These are phyloP conservation scores for Tenthredo distinguenda DNA, from an alignment of 2,888 invertebrate species.

Conservation along the genomic window DNA sequence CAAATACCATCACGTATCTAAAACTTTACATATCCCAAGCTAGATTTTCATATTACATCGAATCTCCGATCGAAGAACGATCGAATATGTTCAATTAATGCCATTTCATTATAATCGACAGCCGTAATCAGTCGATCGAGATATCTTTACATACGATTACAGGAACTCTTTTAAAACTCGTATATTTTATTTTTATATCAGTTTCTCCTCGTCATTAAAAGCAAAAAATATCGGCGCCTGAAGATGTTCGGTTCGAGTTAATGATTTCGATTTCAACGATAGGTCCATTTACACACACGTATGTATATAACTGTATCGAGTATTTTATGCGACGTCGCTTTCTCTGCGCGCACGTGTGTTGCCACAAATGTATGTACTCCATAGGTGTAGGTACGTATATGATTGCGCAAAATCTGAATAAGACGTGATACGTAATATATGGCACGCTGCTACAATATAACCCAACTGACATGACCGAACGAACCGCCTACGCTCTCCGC, in stretches of 20 bases:
- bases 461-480: neutral
- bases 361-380: neutral
- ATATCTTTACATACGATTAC: no score
- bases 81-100: neutral
- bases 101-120: neutral
- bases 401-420: constrained; percentile 38
- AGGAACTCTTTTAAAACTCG: no score
- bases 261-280: neutral
- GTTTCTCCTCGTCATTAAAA: neutral
- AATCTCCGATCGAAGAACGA: neutral
- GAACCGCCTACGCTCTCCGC: neutral
- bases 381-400: neutral
- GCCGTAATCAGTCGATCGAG: neutral
- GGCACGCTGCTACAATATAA: neutral
- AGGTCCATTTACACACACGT: neutral
- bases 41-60: neutral
- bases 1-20: neutral
- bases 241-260: neutral
- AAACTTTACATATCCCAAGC: neutral
- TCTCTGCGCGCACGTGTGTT: neutral
- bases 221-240: neutral
- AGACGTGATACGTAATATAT: constrained; percentile 36
- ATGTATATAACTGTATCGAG: neutral
- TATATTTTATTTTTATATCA: neutral
- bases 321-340: constrained; percentile 4